Evolutionary conservation across 1,140 invertebrate species (phyloP), one percentile per base, ranked within the genome.

Genomic region (Arctopsyche grandis): DNA sequence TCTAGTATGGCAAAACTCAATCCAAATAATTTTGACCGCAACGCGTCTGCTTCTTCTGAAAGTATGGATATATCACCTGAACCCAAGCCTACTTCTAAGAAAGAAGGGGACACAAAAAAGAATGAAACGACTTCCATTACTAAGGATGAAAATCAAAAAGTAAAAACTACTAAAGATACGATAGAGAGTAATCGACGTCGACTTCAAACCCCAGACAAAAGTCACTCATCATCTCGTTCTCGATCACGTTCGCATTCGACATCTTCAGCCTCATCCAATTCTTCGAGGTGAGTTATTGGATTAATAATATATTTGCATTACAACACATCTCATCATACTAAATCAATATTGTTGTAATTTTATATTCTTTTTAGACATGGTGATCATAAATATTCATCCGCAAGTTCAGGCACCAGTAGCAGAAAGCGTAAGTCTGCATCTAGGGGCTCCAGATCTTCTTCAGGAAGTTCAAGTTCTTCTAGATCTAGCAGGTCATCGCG

Each of bases 161-260:
- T 1, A 7, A 84, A 85, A 85, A 38, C 52, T 69, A n/a, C 85
- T 83, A 60, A 85, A 83, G 69, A 38, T 73, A 0, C 82, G 56
- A 3, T 80, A 81, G 38, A 85, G 83, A 58, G 24, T 12, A 80
- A 63, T 21, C 69, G 43, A 7, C 71, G 79, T 5, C 71, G 77
- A 29, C 52, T 82, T 22, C 81, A 82, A 69, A 82, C 81, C 14
- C 81, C 81, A 9, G 81, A 82, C 16, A 74, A 74, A 81, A 89
- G 86, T 83, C 86, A 84, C 63, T 87, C 86, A 71, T 85, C 86
- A 12, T 88, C 88, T 9, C 84, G 85, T 21, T 90, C 90, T 9
- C 87, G 88, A 75, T 89, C 90, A 16, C 86, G 87, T n/a, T 90
- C 89, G 0, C 84, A 86, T 21, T 87, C 85, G 7, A 83, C 85